Conservation (phyloP, 2,797 vertebrate genomes). For the Intellagama lesueurii region DNA sequence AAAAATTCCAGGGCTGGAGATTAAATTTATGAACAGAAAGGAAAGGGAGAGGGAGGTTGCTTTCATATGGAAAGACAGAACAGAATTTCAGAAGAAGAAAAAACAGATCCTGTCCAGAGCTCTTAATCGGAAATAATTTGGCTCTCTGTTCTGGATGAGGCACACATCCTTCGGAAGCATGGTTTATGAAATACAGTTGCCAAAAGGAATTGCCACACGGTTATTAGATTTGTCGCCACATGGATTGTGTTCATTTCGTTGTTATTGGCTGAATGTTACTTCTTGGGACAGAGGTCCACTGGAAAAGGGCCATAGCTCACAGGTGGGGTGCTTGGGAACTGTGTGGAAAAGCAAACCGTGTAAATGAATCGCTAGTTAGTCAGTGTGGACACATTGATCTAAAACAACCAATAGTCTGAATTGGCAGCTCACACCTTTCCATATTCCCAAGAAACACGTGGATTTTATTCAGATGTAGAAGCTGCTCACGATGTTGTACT, state of each 20-base stretch:
- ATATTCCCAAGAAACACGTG: neutral
- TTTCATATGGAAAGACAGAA: constrained; percentile 59
- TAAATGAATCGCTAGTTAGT: too few relatives aligned
- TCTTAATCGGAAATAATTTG: constrained; percentile 51
- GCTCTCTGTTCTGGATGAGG: neutral
- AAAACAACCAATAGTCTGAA: too few relatives aligned
- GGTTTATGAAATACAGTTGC: constrained; percentile 30
- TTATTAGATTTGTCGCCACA: constrained; percentile 48
- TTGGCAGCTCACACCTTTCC: neutral
- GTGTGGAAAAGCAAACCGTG: too few relatives aligned
- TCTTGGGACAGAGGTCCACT: neutral
- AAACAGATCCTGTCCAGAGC: neutral
- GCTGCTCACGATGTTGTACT: too few relatives aligned
- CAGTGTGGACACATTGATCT: too few relatives aligned
- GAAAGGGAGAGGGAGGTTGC: neutral
- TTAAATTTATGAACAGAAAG: constrained; percentile 67
- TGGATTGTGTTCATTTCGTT: constrained; percentile 45
- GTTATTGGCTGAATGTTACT: constrained; percentile 7
- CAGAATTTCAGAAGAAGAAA: constrained; percentile 57
- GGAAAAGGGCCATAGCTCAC: too few relatives aligned
- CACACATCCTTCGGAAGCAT: constrained; percentile 2
- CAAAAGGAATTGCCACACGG: constrained; percentile 42
- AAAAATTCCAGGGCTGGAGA: constrained; percentile 58
- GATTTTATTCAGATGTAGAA: neutral
- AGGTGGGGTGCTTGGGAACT: too few relatives aligned